A percentile compares a stretch with the other conserved stretches of the same genome.
phyloP scores from a whole-genome alignment of 92 coral and sea anemone species.

The Siderastrea siderea region DNA sequence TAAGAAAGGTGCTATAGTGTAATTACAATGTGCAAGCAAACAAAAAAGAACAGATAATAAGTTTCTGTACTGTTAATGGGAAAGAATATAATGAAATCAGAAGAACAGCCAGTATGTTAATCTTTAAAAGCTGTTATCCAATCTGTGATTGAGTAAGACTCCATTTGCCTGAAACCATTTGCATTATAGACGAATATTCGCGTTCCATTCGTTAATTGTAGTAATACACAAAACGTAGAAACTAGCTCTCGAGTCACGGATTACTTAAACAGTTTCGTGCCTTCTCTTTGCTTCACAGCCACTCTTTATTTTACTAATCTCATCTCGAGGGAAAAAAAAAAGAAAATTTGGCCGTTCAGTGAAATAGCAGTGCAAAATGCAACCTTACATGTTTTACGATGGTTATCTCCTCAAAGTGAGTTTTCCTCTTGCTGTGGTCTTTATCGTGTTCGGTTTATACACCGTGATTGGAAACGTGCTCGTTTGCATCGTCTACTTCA shows the following conservation, averaged over 20 bases:
- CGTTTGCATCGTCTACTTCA: conserved; percentile 74
- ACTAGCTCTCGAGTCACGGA: too few species aligned
- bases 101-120: conserved; percentile 19
- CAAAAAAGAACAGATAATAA: background rate
- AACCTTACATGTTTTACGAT: conserved; percentile 77
- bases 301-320: too few species aligned
- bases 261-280: background rate
- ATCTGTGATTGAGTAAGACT: background rate
- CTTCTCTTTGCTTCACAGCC: background rate
- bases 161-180: background rate
- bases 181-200: background rate
- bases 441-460: conserved; percentile 72
- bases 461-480: conserved; percentile 79
- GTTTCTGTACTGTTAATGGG: background rate
- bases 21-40: background rate
- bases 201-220: too few species aligned
- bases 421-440: conserved; percentile 68
- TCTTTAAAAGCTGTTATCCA: background rate
- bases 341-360: background rate
- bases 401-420: conserved; percentile 79
- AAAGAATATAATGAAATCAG: background rate
- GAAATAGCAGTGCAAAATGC: conserved; percentile 26
- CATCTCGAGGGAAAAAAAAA: background rate
- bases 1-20: background rate
- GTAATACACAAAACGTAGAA: too few species aligned